Evolutionary conservation across 1,140 invertebrate genomes (phyloP), one percentile per base, ranked within the genome.

Genomic region (Dryas iulia): DNA sequence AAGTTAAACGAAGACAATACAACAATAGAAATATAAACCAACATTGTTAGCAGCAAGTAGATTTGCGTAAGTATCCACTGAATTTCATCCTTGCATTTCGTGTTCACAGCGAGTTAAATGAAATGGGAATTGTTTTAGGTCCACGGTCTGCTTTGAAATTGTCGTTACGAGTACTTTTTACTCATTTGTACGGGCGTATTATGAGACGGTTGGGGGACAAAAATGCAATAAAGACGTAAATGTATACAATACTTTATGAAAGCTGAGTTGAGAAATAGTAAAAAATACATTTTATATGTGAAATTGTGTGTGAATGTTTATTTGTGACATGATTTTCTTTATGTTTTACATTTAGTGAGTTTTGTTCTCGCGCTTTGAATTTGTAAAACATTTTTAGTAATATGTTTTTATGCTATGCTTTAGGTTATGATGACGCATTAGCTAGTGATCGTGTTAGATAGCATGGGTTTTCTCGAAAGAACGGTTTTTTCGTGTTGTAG

Each of bases 101-200:
- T 47, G 39, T 47, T 47, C 39, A 21, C 39, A 47, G 39, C 39
- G 39, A 47, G 39, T 47, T 47, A 47, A 47, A 47, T 47, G 39
- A 47, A 47, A 47, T 47, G 39, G 39, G 39, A 47, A 47, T 47
- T 47, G 39, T 18, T 47, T 47, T 47, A 47, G 39, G 39, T 47
- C 14, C 14, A 18, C 18, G 39, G 39, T 47, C 39, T 47, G 39
- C 39, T 47, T 47, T 47, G 39, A 47, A 47, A 47, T 47, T 47
- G 39, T 47, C 39, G 39, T 47, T 47, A 47, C 18, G n/a, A n/a
- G 39, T 14, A 47, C 18, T 47, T 47, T 47, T 47, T 47, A 47
- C 14, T 47, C 39, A 47, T 47, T 47, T 47, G 39, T 47, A 47
- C 35, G 14, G 35, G 7, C n/a, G 1, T 21, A 21, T 47, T 47